A percentile compares a stretch with the other conserved stretches of the same genome.
phyloP scores from a whole-genome alignment of 1,140 invertebrate species.

The Drosophila sucinea region DNA sequence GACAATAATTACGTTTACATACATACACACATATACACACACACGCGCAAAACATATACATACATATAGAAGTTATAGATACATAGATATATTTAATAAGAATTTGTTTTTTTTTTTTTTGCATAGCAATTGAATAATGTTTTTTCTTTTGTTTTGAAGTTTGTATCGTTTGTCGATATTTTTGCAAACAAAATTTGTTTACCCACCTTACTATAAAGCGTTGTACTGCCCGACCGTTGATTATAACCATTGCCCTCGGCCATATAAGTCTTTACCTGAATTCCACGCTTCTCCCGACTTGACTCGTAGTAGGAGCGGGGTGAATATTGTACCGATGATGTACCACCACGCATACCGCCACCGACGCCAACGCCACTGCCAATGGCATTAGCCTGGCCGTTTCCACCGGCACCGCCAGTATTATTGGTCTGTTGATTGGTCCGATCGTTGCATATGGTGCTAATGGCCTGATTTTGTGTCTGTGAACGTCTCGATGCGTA shows the following conservation, averaged over 20 bases:
- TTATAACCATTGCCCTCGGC: slow-evolving; percentile 96
- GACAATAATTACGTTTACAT: not conserved
- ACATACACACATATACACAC: slow-evolving; percentile 20
- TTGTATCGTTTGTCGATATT: slow-evolving; percentile 27
- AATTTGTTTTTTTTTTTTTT: slow-evolving; percentile 47
- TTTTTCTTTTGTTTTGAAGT: slow-evolving; percentile 52
- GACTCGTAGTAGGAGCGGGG: slow-evolving; percentile 83
- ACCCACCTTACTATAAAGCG: slow-evolving; percentile 96
- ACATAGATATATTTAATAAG: slow-evolving; percentile 60
- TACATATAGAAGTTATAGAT: slow-evolving; percentile 26
- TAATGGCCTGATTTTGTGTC: slow-evolving; percentile 81
- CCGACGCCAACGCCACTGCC: slow-evolving; percentile 44
- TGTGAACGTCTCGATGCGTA: slow-evolving; percentile 83
- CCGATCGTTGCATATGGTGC: slow-evolving; percentile 82
- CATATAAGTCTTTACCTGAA: slow-evolving; percentile 97
- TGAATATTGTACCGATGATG: slow-evolving; percentile 83
- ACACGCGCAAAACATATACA: slow-evolving; percentile 11
- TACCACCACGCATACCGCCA: slow-evolving; percentile 73
- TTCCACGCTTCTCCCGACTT: slow-evolving; percentile 84
- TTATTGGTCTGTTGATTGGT: slow-evolving; percentile 71
- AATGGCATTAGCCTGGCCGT: slow-evolving; percentile 50
- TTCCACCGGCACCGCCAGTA: slow-evolving; percentile 41
- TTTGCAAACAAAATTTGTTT: slow-evolving; percentile 64
- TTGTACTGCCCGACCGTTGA: slow-evolving; percentile 88
- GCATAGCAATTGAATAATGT: slow-evolving; percentile 40